Base-by-base conservation (phyloP, 1,140 invertebrate genomes). In the Drosophila eugracilis region DNA sequence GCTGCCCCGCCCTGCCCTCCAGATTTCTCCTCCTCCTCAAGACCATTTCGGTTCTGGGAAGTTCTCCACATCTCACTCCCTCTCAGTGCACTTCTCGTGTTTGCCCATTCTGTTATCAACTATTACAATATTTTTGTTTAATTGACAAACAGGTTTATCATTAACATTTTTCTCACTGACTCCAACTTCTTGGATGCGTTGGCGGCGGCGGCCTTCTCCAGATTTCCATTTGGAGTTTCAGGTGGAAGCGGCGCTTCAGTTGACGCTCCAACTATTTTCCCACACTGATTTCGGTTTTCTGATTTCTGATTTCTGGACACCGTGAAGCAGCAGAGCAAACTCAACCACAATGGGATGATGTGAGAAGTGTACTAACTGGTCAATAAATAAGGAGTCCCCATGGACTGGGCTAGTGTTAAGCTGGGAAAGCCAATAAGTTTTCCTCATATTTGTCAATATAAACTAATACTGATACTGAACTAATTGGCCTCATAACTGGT, bases 101-200 rank as follows among this genome's bases (percentile, higher is more conserved):
- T 86, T 86, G 84, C 78, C 45, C 65, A 83, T 83, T 75, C 60
- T 78, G 83, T 86, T 86, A 86, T 86, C 83, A 86, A 83, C 83
- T 86, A 88, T 86, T 86, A 86, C 83, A 86, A 88, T 86, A 86
- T 86, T 83, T 88, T 75, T 57, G 83, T 86, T 86, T 86, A 89
- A 86, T 89, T 86, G 83, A 86, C 83, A 86, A 86, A 86, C 83
- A 86, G 83, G 83, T 86, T 86, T 86, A 89, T 86, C 83, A 86
- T 76, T 76, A 76, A 76, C 73, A 76, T 76, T 76, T 76, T 76
- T 76, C 63, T 76, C 73, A 75, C 73, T 76, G 44, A 15, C 14
- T 28, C 34, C 55, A 44, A 57, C 53, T 65, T 15, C 22, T 49
- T 17, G 59, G 48, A 75, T 76, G 73, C 73, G 73, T 76, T 76